These are phyloP conservation scores for Cosmopolites sordidus DNA, from an alignment of 2,888 invertebrate species.

Conservation along the genomic window DNA sequence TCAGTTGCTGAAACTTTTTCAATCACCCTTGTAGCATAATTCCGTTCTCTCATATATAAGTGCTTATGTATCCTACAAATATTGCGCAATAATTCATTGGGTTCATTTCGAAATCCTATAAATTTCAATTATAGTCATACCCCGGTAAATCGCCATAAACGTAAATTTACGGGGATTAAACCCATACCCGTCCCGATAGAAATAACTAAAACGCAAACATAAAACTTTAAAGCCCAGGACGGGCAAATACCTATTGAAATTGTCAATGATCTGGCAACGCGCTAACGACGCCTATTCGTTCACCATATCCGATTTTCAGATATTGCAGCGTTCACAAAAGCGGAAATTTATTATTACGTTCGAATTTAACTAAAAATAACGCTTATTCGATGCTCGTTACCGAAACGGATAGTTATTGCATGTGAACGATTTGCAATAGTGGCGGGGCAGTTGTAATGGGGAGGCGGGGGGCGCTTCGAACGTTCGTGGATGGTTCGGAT, in stretches of 20 bases:
- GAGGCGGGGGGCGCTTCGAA: background rate
- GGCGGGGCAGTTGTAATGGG: background rate
- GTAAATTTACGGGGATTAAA: too few relatives aligned
- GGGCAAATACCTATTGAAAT: conserved; percentile 6
- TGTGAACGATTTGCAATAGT: background rate
- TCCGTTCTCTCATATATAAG: too few relatives aligned
- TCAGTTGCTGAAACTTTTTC: too few relatives aligned
- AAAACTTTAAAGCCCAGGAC: background rate
- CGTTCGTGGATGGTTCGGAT: too few relatives aligned
- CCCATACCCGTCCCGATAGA: too few relatives aligned
- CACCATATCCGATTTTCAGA: conserved; percentile 4
- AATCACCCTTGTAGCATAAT: too few relatives aligned
- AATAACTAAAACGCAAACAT: background rate
- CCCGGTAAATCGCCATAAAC: too few relatives aligned
- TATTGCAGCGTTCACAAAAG: conserved; percentile 2
- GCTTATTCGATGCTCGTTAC: conserved; percentile 13
- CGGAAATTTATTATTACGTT: conserved; percentile 12
- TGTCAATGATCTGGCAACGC: conserved; percentile 10
- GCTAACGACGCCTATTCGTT: conserved; percentile 1
- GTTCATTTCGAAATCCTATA: too few relatives aligned
- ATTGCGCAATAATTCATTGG: too few relatives aligned
- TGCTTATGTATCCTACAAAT: too few relatives aligned
- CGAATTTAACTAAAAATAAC: conserved; percentile 12
- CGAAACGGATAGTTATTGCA: conserved; percentile 2
- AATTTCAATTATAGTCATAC: too few relatives aligned